A percentile compares a stretch with the other conserved stretches of the same genome.
phyloP scores from a whole-genome alignment of 35 echinoderm and acorn worm species.

The Ophiothrix spiculata region DNA sequence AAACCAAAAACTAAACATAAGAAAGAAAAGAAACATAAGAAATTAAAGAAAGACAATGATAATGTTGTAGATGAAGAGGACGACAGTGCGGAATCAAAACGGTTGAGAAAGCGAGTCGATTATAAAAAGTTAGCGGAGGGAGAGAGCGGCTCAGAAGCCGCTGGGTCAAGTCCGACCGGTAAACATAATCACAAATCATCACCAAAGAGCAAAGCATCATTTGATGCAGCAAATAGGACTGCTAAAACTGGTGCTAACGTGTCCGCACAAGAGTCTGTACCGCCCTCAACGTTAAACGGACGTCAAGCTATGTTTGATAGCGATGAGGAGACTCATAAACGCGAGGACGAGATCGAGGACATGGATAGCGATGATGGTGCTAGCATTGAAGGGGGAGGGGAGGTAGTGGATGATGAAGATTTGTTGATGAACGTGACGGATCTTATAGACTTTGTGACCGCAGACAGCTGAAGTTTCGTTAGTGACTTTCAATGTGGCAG shows the following conservation, averaged over 20 bases:
- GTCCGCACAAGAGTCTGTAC: background rate
- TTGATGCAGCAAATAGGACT: background rate
- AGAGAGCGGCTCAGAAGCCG: slow-evolving; percentile 40
- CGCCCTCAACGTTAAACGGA: background rate
- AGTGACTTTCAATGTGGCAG: no score
- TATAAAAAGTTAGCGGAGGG: slow-evolving; percentile 66
- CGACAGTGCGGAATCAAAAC: background rate
- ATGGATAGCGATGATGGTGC: background rate
- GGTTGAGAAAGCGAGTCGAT: slow-evolving; percentile 6
- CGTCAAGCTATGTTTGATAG: slow-evolving; percentile 4
- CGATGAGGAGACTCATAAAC: slow-evolving; percentile 9
- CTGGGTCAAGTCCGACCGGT: background rate
- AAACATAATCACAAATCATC: background rate
- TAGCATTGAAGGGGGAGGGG: background rate
- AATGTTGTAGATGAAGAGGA: background rate
- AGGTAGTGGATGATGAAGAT: slow-evolving; percentile 54
- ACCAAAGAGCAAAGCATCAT: background rate
- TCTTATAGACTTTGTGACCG: slow-evolving; percentile 69
- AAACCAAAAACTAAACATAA: background rate
- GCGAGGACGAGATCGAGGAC: slow-evolving; percentile 6
- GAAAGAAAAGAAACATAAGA: background rate
- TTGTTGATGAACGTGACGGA: slow-evolving; percentile 66
- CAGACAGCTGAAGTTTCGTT: slow-evolving; percentile 48
- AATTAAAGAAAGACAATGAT: background rate
- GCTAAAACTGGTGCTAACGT: background rate